Evolutionary conservation across 2,888 invertebrate genomes (phyloP).

Genomic region (Hirtodrosophila cameraria): DNA sequence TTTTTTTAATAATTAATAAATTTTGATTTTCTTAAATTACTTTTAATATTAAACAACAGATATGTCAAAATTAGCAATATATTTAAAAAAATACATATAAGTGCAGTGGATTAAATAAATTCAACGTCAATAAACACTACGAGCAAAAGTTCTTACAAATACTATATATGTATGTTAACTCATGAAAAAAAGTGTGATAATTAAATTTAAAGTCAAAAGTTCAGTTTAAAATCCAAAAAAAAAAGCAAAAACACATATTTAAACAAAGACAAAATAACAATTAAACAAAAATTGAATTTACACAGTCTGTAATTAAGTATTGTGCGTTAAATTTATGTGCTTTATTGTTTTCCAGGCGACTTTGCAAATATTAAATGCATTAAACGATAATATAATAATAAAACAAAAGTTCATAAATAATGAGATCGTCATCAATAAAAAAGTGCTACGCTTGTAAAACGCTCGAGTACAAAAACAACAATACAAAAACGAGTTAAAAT

Average conservation of each 20-base stretch:
- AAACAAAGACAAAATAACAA: slow-evolving; percentile 20
- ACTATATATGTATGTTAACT: not conserved
- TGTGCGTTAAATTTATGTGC: slow-evolving; percentile 18
- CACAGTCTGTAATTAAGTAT: slow-evolving; percentile 12
- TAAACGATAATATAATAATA: slow-evolving; percentile 15
- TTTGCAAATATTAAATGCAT: slow-evolving; percentile 20
- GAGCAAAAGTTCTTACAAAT: not conserved
- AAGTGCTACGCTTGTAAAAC: slow-evolving; percentile 38
- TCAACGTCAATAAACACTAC: not conserved
- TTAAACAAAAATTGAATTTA: slow-evolving; percentile 28
- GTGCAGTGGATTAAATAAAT: not conserved
- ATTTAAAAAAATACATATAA: not conserved
- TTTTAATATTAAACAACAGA: not conserved
- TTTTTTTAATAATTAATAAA: no score
- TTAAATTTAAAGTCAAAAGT: not conserved
- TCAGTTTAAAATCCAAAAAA: not conserved
- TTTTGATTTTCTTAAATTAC: no score
- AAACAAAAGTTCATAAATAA: slow-evolving; percentile 45
- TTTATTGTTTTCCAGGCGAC: slow-evolving; percentile 28
- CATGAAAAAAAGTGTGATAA: not conserved
- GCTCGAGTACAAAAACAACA: slow-evolving; percentile 1
- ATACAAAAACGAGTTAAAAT: not conserved
- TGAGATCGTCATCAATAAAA: slow-evolving; percentile 41
- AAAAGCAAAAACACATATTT: not conserved
- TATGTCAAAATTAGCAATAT: no score